Evolutionary conservation across 2,113 vertebrate genomes (phyloP).

Genomic region (Cyrtonyx montezumae): DNA sequence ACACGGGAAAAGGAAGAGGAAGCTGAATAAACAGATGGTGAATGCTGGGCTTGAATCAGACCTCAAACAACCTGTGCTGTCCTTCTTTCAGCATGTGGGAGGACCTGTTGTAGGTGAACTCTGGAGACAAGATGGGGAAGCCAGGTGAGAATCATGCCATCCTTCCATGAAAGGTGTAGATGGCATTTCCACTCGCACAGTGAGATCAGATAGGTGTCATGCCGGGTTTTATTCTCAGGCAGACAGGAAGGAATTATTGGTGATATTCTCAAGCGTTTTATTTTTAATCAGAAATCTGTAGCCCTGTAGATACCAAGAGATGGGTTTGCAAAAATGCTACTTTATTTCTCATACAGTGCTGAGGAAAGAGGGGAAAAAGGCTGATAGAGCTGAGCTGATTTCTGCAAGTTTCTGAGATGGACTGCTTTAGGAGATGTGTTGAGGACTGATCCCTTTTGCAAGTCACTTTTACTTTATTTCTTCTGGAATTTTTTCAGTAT

Average conservation of each 20-base stretch:
- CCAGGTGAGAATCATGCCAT: not conserved
- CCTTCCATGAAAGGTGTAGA: not conserved
- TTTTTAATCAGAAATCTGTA: not conserved
- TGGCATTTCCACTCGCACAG: not conserved
- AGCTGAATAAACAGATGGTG: not conserved
- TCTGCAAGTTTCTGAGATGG: not conserved
- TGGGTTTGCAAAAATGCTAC: not conserved
- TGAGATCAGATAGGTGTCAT: not conserved
- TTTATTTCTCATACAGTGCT: not conserved
- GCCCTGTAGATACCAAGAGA: not conserved
- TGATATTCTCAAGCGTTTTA: not conserved
- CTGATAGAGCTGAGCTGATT: not conserved
- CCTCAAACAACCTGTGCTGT: not conserved
- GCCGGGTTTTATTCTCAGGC: not conserved
- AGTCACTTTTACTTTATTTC: not conserved
- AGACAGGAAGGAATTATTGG: not conserved
- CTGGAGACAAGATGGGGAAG: not conserved
- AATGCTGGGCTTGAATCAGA: not conserved
- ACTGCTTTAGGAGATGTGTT: not conserved
- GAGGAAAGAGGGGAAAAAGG: not conserved
- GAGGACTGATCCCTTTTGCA: not conserved
- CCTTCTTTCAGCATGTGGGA: not conserved
- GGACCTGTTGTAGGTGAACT: not conserved
- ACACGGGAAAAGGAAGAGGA: not conserved
- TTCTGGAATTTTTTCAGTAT: not conserved